Evolutionary conservation across 2,113 vertebrate species (phyloP).

Genomic region (Rhombomys opimus): DNA sequence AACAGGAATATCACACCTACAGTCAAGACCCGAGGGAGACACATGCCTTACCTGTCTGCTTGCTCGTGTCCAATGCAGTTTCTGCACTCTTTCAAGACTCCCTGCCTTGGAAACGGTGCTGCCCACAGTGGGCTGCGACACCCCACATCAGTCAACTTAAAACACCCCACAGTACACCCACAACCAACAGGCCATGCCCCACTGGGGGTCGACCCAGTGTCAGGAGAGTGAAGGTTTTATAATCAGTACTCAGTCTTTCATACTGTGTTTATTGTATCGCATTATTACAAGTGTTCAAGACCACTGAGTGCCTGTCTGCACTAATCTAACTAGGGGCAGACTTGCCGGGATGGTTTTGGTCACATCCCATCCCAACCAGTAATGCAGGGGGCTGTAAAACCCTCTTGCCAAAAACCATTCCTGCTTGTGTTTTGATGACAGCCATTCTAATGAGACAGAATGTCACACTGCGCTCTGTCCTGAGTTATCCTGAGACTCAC

Average conservation of each 20-base stretch:
- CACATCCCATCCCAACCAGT: background rate
- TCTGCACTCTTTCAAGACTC: background rate
- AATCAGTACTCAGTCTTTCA: background rate
- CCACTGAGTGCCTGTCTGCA: background rate
- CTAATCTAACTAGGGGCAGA: background rate
- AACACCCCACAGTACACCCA: background rate
- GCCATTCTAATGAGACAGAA: background rate
- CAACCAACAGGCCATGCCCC: background rate
- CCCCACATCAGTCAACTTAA: background rate
- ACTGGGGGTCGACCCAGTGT: background rate
- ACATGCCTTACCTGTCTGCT: fast-evolving
- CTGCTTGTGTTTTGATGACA: background rate
- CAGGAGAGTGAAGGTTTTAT: background rate
- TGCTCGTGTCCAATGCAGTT: background rate
- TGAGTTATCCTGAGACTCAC: background rate
- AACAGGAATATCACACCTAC: too few species aligned
- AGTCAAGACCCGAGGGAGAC: background rate
- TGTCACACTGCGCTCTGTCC: background rate
- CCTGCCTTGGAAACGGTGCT: background rate
- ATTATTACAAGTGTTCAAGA: background rate
- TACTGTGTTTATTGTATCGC: too few species aligned
- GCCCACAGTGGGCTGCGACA: background rate
- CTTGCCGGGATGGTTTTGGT: background rate
- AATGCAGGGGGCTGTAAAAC: background rate
- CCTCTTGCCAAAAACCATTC: background rate